phyloP scores from a whole-genome alignment of 2,888 invertebrate species.

The Ormyrus labotus region DNA sequence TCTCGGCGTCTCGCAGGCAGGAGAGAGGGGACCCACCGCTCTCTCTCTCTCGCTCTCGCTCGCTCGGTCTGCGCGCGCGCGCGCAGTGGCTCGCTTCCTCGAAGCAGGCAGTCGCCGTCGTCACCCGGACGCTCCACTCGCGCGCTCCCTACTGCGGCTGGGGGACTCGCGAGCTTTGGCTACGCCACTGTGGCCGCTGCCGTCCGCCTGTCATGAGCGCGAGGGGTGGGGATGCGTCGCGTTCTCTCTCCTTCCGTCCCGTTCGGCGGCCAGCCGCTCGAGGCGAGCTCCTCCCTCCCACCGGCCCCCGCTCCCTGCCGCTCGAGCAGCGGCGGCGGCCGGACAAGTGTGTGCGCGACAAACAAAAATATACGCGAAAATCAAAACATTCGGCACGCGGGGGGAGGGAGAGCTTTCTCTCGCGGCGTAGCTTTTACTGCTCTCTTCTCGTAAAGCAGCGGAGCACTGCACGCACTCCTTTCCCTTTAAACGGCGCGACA shows the following conservation, averaged over 20 bases:
- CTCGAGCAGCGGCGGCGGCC: not conserved
- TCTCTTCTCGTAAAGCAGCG: not conserved
- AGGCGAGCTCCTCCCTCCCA: too few relatives aligned
- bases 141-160: not conserved
- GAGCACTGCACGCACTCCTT: slow-evolving; percentile 1
- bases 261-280: too few relatives aligned
- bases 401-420: slow-evolving; percentile 14
- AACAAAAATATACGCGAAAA: not conserved
- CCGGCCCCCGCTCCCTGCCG: too few relatives aligned
- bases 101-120: slow-evolving; percentile 53
- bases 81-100: not conserved
- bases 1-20: slow-evolving; percentile 18
- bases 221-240: slow-evolving; percentile 12
- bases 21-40: too few relatives aligned
- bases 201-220: not conserved
- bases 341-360: not conserved
- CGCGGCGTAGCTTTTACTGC: not conserved
- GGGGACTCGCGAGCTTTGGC: not conserved
- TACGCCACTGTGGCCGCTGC: slow-evolving; percentile 26
- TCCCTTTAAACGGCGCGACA: slow-evolving; percentile 39
- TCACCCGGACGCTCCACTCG: not conserved
- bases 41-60: not conserved
- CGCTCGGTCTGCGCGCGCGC: not conserved
- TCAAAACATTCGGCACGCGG: slow-evolving; percentile 14
- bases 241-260: not conserved